A percentile compares a stretch with the other conserved stretches of the same genome.
Conservation (phyloP, 2,113 vertebrate species). For the Ceratotherium simum region DNA sequence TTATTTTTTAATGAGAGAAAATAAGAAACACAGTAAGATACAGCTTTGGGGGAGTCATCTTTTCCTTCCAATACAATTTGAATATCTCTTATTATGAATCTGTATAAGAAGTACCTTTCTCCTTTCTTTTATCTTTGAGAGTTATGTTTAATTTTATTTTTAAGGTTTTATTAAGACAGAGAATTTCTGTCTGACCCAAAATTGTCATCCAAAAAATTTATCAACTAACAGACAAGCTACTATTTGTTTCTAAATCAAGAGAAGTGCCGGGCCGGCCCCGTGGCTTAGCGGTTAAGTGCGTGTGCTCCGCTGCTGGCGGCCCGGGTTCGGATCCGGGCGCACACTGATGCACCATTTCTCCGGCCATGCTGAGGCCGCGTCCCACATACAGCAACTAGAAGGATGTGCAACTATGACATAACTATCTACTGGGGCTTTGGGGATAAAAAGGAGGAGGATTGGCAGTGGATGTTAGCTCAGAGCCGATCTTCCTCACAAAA, state of each 20-base stretch:
- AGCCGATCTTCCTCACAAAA: too few relatives aligned
- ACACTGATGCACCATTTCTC: too few relatives aligned
- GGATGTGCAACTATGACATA: too few relatives aligned
- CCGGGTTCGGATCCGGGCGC: too few relatives aligned
- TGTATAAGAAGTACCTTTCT: not conserved
- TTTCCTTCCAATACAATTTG: not conserved
- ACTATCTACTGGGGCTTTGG: too few relatives aligned
- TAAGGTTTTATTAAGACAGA: not conserved
- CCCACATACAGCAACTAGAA: too few relatives aligned
- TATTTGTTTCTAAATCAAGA: not conserved
- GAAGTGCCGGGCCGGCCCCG: too few relatives aligned
- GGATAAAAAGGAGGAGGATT: too few relatives aligned
- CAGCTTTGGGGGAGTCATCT: not conserved
- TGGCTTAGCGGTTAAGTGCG: too few relatives aligned
- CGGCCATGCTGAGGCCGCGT: too few relatives aligned
- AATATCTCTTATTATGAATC: not conserved
- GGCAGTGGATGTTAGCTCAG: too few relatives aligned
- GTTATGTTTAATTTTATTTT: not conserved
- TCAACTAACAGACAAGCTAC: not conserved
- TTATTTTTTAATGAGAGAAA: not conserved
- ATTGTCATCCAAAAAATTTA: not conserved
- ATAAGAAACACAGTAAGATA: not conserved
- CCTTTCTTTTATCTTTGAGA: not conserved
- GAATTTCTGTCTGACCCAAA: not conserved
- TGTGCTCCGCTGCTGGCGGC: too few relatives aligned